phyloP scores from a whole-genome alignment of 1,140 invertebrate species.

The Diorhabda carinulata region DNA sequence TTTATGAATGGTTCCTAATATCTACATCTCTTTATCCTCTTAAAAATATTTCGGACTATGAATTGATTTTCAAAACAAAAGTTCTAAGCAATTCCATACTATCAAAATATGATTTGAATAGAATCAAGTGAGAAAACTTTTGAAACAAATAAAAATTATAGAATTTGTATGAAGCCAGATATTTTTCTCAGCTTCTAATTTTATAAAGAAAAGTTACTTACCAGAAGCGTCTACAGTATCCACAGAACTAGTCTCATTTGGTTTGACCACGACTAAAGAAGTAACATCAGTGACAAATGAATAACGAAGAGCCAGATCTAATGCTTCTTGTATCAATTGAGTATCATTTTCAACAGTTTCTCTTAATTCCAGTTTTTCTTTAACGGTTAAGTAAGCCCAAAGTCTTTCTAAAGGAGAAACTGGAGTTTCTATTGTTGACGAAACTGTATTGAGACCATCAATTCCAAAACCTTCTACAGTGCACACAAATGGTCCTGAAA shows the following conservation, averaged over 20 bases:
- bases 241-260: constrained; percentile 43
- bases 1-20: no score
- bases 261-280: constrained; percentile 65
- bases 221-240: constrained; percentile 13
- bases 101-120: no score
- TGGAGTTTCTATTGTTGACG: constrained; percentile 17
- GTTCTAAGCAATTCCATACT: no score
- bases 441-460: constrained; percentile 30
- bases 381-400: constrained; percentile 66
- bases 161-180: no score
- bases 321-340: constrained; percentile 42
- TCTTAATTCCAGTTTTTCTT: constrained; percentile 58
- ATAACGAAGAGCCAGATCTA: constrained; percentile 55
- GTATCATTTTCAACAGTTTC: constrained; percentile 24
- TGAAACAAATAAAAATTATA: no score
- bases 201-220: not conserved
- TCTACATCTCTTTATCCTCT: no score
- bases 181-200: no score
- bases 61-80: no score
- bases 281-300: constrained; percentile 66
- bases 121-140: no score
- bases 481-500: not conserved
- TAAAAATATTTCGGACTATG: no score
- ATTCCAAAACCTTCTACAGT: constrained; percentile 23
- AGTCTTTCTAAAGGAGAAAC: constrained; percentile 52